A percentile compares a stretch with the other conserved stretches of the same genome.
phyloP scores from a whole-genome alignment of 2,113 vertebrate genomes.

The Rhegmatorhina hoffmannsi region DNA sequence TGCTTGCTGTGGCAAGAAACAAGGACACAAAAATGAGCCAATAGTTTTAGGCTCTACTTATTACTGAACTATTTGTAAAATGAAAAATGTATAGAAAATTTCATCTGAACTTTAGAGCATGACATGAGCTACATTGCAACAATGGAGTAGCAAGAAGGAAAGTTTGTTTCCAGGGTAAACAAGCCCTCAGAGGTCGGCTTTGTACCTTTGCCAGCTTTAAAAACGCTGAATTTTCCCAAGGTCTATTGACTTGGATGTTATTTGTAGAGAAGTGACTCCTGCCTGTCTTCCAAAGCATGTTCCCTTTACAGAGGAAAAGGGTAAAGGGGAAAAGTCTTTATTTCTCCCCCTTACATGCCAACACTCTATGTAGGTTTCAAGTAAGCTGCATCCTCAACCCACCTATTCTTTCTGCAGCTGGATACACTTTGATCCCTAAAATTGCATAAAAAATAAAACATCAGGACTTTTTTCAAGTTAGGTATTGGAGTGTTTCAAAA shows the following conservation, averaged over 20 bases:
- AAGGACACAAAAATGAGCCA: background rate
- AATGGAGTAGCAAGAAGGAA: background rate
- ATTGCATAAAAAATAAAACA: background rate
- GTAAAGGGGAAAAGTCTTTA: background rate
- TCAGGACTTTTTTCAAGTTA: background rate
- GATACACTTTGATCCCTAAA: background rate
- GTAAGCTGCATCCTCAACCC: background rate
- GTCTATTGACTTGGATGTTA: background rate
- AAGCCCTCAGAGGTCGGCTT: background rate
- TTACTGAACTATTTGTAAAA: background rate
- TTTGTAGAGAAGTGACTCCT: fast-evolving
- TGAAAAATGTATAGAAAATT: background rate
- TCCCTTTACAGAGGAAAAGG: background rate
- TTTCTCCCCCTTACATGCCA: background rate
- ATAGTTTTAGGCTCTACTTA: background rate
- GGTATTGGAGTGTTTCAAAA: background rate
- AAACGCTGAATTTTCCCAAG: background rate
- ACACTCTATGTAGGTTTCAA: background rate
- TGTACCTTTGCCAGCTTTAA: background rate
- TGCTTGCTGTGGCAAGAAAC: background rate
- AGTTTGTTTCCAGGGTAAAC: background rate
- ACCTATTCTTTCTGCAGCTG: background rate
- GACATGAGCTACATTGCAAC: background rate
- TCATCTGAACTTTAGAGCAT: background rate
- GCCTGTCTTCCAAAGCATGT: background rate